Base-by-base conservation (phyloP, 2,888 invertebrate species). In the Lasioglossum marginatum region DNA sequence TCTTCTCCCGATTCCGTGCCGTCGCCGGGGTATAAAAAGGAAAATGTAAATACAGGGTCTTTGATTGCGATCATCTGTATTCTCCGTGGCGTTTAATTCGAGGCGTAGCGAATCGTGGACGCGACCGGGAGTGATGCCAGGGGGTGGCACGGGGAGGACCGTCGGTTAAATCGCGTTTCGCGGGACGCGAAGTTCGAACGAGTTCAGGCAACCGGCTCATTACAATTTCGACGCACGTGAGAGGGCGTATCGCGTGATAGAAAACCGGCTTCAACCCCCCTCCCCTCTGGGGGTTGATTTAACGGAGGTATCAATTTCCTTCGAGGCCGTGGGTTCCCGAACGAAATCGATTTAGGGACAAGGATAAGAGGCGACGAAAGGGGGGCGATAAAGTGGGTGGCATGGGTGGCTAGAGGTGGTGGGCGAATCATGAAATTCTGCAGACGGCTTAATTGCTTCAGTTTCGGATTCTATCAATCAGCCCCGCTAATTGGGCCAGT, bases 381-480 rank as follows among this genome's bases (percentile, higher is more conserved):
- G 34, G 16, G 34, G 23, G 31, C 16, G 60, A 66, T n/a, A 57
- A 8, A 12, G 43, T 31, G 27, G 60, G 60, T 27, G 60, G 27
- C n/a, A n/a, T 0, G 72, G 57, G 63, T 57, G 23, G n/a, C 4
- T 10, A 10, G n/a, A 16, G 27, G 60, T 6, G 60, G 60, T 60
- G 60, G 78, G 48, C 76, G 60, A 79, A 87, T 83, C 79, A 79
- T 87, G 83, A 84, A 83, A 87, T 87, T 81, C 82, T 78, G 79
- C 72, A 52, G 83, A 85, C 82, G 84, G 88, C 79, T 83, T 85
- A 88, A 88, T 88, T 87, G 85, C 80, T 81, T 45, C 82, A 81
- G 85, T 80, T 79, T 83, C 83, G 84, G 71, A 88, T 88, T 88
- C 86, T 86, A 88, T 88, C 88, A 86, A 88, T 86, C 88, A 88